Base-by-base conservation (phyloP, 1,140 invertebrate species). In the Trypoxylus dichotomus region DNA sequence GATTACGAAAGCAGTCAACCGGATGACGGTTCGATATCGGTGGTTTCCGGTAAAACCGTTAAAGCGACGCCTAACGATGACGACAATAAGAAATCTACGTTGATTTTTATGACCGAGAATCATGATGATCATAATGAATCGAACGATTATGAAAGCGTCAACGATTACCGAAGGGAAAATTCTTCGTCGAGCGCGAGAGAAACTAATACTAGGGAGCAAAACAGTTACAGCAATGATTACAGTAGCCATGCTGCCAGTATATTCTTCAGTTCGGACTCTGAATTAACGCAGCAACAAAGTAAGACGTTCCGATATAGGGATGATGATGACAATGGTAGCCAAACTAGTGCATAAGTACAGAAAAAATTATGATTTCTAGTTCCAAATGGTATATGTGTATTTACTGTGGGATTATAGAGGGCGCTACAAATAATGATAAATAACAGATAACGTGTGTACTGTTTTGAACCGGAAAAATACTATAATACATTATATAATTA, bases 231-330 rank as follows among this genome's bases (percentile, higher is more conserved):
- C 10, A 75, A 15, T 41, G 42, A 75, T 41, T 79, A 80, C 76
- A 85, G 83, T 77, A 83, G 79, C 76, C 76, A 81, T 77, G 84
- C 84, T 10, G 79, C 83, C 1, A 84, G 78, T 76, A 83, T 85
- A 63, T 85, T 85, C 75, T 85, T 85, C 76, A 81, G 72, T 63
- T 77, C 63, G 13, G 72, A 54, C 15, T 47, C 78, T 80, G 60
- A 75, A 60, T 74, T 73, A 24, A 79, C 80, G 0, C 43, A 13
- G 37, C 79, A 77, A 58, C 29, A 42, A 76, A 42, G 78, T 24
- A 73, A 29, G 63, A 79, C 72, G 78, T 58, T 78, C 79, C 11
- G 79, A 80, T 77, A 79, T 75, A 75, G 24, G 80, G 63, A 76
- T 29, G 60, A 78, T 41, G 79, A 79, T 41, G 58, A 76, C 32